A percentile compares a stretch with the other conserved stretches of the same genome.
Conservation (phyloP, 2,797 vertebrate species). For the Parotocinclus haroldoi region DNA sequence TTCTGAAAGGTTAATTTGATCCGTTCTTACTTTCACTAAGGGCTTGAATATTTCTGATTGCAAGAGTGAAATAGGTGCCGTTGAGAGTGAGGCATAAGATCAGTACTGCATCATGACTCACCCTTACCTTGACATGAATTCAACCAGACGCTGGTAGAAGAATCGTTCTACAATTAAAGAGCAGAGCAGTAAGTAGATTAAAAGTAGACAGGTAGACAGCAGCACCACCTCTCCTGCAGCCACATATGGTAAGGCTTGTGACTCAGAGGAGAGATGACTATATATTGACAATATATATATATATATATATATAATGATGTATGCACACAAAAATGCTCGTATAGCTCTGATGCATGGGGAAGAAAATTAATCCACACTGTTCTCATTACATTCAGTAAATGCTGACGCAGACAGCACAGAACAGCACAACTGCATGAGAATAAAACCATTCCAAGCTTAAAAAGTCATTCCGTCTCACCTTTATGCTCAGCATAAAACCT, state of each 20-base stretch:
- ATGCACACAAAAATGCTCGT: too few relatives aligned
- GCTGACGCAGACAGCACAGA: too few relatives aligned
- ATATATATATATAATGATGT: too few relatives aligned
- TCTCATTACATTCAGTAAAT: too few relatives aligned
- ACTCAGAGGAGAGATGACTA: conserved; percentile 16
- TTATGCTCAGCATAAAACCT: conserved; percentile 87
- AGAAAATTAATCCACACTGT: too few relatives aligned
- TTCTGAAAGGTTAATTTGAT: too few relatives aligned
- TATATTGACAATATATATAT: not conserved
- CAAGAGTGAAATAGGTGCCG: too few relatives aligned
- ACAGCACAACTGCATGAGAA: too few relatives aligned
- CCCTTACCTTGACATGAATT: conserved; percentile 93
- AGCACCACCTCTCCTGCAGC: conserved; percentile 18
- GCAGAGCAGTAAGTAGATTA: conserved; percentile 7
- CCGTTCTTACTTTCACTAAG: too few relatives aligned
- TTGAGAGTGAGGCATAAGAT: not conserved
- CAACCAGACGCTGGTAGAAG: conserved; percentile 94
- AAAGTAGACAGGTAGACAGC: not conserved
- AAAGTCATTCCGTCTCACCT: conserved; percentile 62
- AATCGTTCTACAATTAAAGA: conserved; percentile 75
- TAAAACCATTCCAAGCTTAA: not conserved
- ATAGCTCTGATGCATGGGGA: too few relatives aligned
- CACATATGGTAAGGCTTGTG: conserved; percentile 3
- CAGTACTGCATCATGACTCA: not conserved
- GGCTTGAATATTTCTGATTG: too few relatives aligned